Base-by-base conservation (phyloP, 2,888 invertebrate genomes). In the Saturnia pavonia region DNA sequence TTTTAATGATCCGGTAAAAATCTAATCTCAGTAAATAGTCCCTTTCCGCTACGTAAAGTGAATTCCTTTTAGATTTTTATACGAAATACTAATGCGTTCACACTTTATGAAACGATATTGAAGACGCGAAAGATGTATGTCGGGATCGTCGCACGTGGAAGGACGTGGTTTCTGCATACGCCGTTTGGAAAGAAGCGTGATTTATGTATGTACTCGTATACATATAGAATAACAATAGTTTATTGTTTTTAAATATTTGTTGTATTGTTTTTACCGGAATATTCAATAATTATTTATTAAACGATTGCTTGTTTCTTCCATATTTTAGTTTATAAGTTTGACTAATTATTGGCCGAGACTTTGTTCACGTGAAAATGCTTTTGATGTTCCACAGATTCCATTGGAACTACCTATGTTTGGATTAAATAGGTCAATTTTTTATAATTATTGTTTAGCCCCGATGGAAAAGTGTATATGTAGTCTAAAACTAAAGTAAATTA, bases 1-100 rank as follows among this genome's bases (percentile, higher is more conserved):
- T 76, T 74, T 77, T 80, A 78, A 82, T 74, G 74, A 76, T 74
- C 72, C 78, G 74, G 75, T 82, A 78, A 82, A 82, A 83, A 80
- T 75, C 76, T 82, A 83, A 84, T 83, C 80, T 80, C 76, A 69
- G 75, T 75, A 77, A 78, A 78, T 71, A 77, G 72, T 76, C 79
- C 77, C 78, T 19, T 27, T 76, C 74, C 74, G 72, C 48, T 22
- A 16, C 43, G 73, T 60, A 67, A 73, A 75, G 71, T 71, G 74
- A 75, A 78, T 74, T 74, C 77, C 76, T 75, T 74, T 74, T 75
- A 71, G 14, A 65, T 65, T 77, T 76, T 75, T 75, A 73, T 73
- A 72, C 70, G 67, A 65, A 65, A n/a, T 9, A n/a, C 8, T 40
- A 11, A 40, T 19, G 16, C 65, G 40, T 65, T 65, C 40, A 65